A percentile compares a stretch with the other conserved stretches of the same genome.
These are phyloP conservation scores for Aegithalos caudatus DNA, from an alignment of 2,113 vertebrate species.

Conservation along the genomic window DNA sequence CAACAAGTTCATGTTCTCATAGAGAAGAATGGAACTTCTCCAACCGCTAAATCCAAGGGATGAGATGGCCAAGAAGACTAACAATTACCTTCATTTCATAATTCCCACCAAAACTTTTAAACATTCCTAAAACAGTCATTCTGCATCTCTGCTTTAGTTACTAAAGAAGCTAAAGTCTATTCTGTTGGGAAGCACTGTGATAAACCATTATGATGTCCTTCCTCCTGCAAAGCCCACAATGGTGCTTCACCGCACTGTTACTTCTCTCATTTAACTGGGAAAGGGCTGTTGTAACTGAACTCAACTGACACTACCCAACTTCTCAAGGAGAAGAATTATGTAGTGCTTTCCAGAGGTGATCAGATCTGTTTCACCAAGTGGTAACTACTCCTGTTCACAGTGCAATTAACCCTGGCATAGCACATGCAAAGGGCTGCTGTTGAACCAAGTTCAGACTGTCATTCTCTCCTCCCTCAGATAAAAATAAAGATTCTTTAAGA, in stretches of 20 bases:
- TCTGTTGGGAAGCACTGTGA: not conserved
- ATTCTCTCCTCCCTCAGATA: not conserved
- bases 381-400: not conserved
- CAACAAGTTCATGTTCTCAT: not conserved
- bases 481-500: not conserved
- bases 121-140: not conserved
- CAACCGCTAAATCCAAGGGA: not conserved
- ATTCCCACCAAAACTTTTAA: not conserved
- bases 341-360: not conserved
- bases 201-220: not conserved
- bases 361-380: not conserved
- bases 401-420: not conserved
- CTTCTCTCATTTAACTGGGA: not conserved
- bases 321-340: not conserved
- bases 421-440: not conserved
- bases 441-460: not conserved
- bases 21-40: not conserved
- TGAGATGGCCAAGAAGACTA: not conserved
- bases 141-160: not conserved
- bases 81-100: not conserved
- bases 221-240: not conserved
- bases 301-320: not conserved
- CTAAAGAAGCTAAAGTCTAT: not conserved
- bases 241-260: not conserved
- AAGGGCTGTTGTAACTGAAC: not conserved